Evolutionary conservation across 2,113 vertebrate genomes (phyloP).

Genomic region (Coturnix japonica): DNA sequence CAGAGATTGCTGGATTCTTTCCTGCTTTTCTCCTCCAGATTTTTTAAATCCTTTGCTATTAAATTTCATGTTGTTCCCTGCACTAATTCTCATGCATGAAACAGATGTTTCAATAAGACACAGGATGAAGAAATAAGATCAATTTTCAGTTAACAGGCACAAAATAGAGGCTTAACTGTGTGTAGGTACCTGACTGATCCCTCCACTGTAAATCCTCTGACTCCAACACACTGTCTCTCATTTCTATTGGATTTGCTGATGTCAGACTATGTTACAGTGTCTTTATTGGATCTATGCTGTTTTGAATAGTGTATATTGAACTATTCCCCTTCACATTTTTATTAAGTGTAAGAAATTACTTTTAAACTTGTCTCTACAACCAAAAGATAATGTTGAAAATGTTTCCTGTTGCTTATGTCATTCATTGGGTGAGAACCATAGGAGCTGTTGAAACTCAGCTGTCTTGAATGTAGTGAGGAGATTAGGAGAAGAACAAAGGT

Average conservation of each 20-base stretch:
- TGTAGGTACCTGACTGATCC: not conserved
- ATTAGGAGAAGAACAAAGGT: slow-evolving; percentile 35
- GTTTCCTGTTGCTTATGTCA: not conserved
- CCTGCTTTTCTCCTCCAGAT: not conserved
- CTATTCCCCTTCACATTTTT: not conserved
- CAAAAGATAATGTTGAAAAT: not conserved
- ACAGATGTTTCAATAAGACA: not conserved
- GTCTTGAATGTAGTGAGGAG: not conserved
- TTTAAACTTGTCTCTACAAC: not conserved
- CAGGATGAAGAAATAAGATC: not conserved
- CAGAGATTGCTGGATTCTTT: not conserved
- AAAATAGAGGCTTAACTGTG: not conserved
- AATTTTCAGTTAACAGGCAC: not conserved
- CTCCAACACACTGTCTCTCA: not conserved
- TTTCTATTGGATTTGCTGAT: not conserved
- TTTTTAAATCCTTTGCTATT: not conserved
- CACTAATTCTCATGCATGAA: not conserved
- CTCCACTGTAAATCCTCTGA: not conserved
- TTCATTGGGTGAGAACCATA: not conserved
- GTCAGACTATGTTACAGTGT: not conserved
- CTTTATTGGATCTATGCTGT: not conserved
- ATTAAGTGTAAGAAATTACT: not conserved
- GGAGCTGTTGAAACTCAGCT: slow-evolving; percentile 17
- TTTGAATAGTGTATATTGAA: not conserved
- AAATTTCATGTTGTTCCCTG: not conserved